A percentile compares a stretch with the other conserved stretches of the same genome.
Conservation (phyloP, 2,113 vertebrate species). For the Oceanodroma tethys region DNA sequence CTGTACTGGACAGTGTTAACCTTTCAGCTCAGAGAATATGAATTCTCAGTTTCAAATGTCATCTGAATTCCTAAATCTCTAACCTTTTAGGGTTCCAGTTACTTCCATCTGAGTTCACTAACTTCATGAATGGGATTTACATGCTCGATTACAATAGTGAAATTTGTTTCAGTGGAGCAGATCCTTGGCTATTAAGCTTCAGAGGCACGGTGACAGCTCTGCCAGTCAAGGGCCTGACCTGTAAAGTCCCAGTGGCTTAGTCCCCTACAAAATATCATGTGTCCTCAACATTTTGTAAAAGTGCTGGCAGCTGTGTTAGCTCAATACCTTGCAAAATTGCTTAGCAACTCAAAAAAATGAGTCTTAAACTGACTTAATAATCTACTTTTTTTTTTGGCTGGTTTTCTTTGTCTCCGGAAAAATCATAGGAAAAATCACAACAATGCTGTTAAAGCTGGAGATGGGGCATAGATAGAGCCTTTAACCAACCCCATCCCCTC, state of each 20-base stretch:
- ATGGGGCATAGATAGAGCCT: background rate
- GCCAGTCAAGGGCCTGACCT: background rate
- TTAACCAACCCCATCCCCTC: background rate
- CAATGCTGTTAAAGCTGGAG: background rate
- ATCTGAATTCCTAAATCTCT: background rate
- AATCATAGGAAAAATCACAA: background rate
- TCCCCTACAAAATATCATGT: background rate
- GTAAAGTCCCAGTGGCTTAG: background rate
- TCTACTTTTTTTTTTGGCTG: background rate
- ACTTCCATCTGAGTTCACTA: background rate
- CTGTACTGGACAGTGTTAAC: background rate
- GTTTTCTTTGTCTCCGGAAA: background rate
- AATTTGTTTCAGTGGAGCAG: background rate
- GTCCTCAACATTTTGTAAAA: background rate
- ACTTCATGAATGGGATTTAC: background rate
- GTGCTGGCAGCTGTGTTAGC: background rate
- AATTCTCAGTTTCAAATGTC: background rate
- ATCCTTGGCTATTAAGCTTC: background rate
- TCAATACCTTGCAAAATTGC: background rate
- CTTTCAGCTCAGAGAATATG: background rate
- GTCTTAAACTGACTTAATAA: background rate
- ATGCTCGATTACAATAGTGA: background rate
- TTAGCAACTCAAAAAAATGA: background rate
- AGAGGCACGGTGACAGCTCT: background rate
- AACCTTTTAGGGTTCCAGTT: background rate